Conservation (phyloP, 2,797 vertebrate genomes). For the Danio kyathit region DNA sequence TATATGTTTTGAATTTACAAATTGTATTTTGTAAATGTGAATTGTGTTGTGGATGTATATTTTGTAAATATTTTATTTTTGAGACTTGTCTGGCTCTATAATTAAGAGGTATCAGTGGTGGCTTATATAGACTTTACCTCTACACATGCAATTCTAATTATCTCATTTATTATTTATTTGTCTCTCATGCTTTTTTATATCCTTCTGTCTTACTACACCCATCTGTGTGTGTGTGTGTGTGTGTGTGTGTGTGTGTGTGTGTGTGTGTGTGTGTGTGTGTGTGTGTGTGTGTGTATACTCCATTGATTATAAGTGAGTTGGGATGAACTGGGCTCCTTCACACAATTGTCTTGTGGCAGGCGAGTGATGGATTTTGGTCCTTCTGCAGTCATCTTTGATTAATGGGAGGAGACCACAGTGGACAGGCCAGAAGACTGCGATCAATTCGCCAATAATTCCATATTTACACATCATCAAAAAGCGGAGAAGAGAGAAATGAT, state of each 20-base stretch:
- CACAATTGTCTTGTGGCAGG: constrained; percentile 79
- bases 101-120: not conserved
- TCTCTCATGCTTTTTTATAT: constrained; percentile 66
- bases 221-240: constrained; percentile 64
- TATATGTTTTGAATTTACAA: too few relatives aligned
- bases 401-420: constrained; percentile 75
- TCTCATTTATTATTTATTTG: constrained; percentile 59
- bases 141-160: not conserved
- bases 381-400: constrained; percentile 77
- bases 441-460: constrained; percentile 78
- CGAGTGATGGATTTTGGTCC: constrained; percentile 80
- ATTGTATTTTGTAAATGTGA: too few relatives aligned
- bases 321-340: constrained; percentile 79
- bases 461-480: constrained; percentile 77
- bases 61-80: too few relatives aligned
- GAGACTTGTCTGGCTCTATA: too few relatives aligned
- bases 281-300: constrained; percentile 63
- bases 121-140: not conserved
- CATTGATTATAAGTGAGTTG: constrained; percentile 85
- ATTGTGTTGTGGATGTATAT: too few relatives aligned
- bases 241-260: constrained; percentile 65
- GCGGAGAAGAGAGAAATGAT: constrained; percentile 31
- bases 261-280: too few relatives aligned
- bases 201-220: constrained; percentile 73
- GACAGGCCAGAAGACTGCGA: constrained; percentile 69